These are phyloP conservation scores for Gallinago jamesoni DNA, from an alignment of 2,113 vertebrate genomes.

Conservation along the genomic window DNA sequence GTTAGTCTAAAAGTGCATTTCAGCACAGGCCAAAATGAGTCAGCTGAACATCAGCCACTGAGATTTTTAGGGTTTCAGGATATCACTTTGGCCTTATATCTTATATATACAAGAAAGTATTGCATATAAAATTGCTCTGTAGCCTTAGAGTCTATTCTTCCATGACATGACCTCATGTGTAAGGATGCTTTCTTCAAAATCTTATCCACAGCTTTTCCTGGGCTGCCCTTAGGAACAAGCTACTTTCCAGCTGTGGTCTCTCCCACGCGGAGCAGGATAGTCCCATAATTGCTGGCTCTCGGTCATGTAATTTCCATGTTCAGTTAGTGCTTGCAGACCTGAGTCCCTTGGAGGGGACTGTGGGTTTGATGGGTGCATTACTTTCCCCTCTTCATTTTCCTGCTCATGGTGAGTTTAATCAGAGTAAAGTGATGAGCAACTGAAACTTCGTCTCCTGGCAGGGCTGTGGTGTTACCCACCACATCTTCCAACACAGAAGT, in stretches of 20 bases:
- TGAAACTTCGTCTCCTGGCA: not conserved
- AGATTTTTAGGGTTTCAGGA: not conserved
- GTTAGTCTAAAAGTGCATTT: not conserved
- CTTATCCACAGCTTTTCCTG: not conserved
- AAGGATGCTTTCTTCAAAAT: not conserved
- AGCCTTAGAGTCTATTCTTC: not conserved
- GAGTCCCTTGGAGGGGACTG: fast-evolving
- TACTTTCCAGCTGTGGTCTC: not conserved
- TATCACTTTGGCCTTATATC: not conserved
- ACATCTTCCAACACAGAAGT: not conserved
- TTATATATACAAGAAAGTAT: not conserved
- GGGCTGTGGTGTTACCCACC: not conserved
- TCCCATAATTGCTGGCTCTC: not conserved
- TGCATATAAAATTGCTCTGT: not conserved
- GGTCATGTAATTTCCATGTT: fast-evolving
- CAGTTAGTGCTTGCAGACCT: not conserved
- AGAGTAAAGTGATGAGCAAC: not conserved
- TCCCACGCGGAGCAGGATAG: not conserved
- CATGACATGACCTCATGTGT: fast-evolving
- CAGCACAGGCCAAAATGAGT: not conserved
- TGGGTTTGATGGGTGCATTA: not conserved
- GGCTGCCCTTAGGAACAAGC: not conserved
- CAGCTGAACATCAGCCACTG: not conserved
- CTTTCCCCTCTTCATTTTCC: not conserved
- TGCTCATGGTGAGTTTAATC: not conserved